Percentiles rank a stretch among this genome's conserved stretches.
Evolutionary conservation across 2,888 invertebrate species (phyloP).

Genomic region (Eremobia ochroleuca): DNA sequence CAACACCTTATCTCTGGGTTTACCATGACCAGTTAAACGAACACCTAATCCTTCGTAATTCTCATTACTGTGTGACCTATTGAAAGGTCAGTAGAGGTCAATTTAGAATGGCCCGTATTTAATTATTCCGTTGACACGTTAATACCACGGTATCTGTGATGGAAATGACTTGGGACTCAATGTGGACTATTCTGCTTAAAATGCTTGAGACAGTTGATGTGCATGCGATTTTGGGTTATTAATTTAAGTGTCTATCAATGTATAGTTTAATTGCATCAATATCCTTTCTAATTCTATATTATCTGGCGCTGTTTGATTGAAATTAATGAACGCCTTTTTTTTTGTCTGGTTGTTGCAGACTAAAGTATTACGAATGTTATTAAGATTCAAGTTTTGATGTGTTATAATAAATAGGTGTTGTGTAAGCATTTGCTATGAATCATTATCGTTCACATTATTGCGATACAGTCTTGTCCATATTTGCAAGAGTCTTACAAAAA

Average conservation of each 20-base stretch:
- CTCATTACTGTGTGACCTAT: constrained; percentile 53
- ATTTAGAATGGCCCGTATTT: constrained; percentile 54
- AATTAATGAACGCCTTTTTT: constrained; percentile 48
- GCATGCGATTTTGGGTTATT: constrained; percentile 43
- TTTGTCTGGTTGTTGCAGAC: constrained; percentile 21
- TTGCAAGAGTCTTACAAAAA: neutral
- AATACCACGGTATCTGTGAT: constrained; percentile 53
- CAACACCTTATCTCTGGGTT: constrained; percentile 69
- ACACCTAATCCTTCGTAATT: constrained; percentile 56
- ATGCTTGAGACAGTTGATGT: constrained; percentile 38
- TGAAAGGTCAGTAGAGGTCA: constrained; percentile 60
- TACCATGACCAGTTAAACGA: constrained; percentile 63
- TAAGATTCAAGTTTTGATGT: constrained; percentile 27
- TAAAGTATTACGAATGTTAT: constrained; percentile 34
- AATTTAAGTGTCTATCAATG: constrained; percentile 57
- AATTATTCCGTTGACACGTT: constrained; percentile 54
- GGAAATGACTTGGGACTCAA: constrained; percentile 28
- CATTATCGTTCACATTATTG: neutral
- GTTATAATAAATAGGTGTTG: constrained; percentile 1
- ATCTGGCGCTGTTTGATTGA: constrained; percentile 38
- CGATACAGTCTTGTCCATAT: neutral
- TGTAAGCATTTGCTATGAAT: constrained; percentile 3
- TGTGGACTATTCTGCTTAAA: constrained; percentile 40
- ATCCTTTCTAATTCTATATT: constrained; percentile 57
- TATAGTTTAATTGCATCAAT: constrained; percentile 53